These are phyloP conservation scores for Phanerotoma sp. DNA, from an alignment of 2,888 invertebrate species.

Conservation along the genomic window DNA sequence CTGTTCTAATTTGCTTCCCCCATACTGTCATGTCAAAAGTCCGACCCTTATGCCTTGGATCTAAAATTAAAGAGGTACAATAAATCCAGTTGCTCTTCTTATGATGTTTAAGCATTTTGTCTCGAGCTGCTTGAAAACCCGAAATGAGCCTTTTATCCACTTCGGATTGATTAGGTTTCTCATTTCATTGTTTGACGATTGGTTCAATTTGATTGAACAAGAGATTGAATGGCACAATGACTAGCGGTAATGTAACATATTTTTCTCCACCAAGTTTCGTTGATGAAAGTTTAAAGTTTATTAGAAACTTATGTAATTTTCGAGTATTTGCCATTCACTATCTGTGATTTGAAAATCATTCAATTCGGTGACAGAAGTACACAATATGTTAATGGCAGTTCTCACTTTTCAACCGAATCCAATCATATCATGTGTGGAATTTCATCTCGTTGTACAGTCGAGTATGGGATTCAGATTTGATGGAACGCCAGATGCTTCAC, in stretches of 20 bases:
- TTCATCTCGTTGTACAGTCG: too few species aligned
- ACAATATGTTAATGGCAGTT: slow-evolving; percentile 8
- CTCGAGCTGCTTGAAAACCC: background rate
- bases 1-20: slow-evolving; percentile 15
- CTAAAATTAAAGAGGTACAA: background rate
- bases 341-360: background rate
- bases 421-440: too few species aligned
- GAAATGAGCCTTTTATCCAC: background rate
- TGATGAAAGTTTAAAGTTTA: slow-evolving; percentile 15
- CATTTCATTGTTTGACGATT: slow-evolving; percentile 1
- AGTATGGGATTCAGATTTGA: background rate
- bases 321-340: slow-evolving; percentile 16
- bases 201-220: slow-evolving; percentile 19
- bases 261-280: slow-evolving; percentile 17
- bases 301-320: slow-evolving; percentile 11
- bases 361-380: too few species aligned
- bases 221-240: slow-evolving; percentile 19
- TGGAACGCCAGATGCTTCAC: background rate
- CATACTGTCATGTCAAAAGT: slow-evolving; percentile 16
- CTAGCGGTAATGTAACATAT: slow-evolving; percentile 18
- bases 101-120: background rate
- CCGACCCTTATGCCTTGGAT: slow-evolving; percentile 7
- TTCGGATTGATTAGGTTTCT: slow-evolving; percentile 6
- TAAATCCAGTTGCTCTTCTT: background rate
- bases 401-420: background rate